A percentile compares a stretch with the other conserved stretches of the same genome.
Evolutionary conservation across 2,888 invertebrate species (phyloP).

Genomic region (Philonicus albiceps): DNA sequence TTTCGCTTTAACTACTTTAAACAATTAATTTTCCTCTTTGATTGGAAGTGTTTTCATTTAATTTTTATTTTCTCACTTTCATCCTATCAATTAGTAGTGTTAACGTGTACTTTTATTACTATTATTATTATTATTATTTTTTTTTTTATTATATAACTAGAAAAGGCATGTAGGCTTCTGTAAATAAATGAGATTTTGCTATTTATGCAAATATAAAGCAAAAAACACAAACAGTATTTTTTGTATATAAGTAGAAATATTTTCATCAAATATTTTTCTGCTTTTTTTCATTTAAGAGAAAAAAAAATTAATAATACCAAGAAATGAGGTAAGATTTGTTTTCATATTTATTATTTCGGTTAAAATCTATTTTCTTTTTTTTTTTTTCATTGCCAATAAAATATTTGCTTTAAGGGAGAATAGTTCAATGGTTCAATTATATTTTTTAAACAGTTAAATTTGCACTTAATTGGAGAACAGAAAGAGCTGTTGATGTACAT

Average conservation of each 20-base stretch:
- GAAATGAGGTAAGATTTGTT: slow-evolving; percentile 26
- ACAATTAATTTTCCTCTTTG: neutral
- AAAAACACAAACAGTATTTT: slow-evolving; percentile 28
- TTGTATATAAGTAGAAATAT: slow-evolving; percentile 30
- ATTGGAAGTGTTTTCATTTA: neutral
- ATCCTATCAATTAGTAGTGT: slow-evolving; percentile 13
- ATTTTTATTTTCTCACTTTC: neutral
- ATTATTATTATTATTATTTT: neutral
- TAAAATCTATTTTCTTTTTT: too few species aligned
- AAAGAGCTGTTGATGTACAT: neutral
- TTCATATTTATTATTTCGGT: neutral
- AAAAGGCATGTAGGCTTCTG: slow-evolving; percentile 38
- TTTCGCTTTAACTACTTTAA: slow-evolving; percentile 1
- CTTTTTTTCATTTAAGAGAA: slow-evolving; percentile 21
- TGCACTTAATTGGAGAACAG: neutral
- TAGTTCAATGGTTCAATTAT: neutral
- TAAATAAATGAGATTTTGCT: slow-evolving; percentile 25
- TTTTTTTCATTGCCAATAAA: slow-evolving; percentile 7
- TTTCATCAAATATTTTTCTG: slow-evolving; percentile 2
- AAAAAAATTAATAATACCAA: neutral
- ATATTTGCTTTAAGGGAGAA: neutral
- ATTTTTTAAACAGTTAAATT: neutral
- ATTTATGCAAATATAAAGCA: slow-evolving; percentile 21
- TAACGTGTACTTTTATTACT: slow-evolving; percentile 19
- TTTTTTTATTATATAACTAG: neutral